Evolutionary conservation across 1,140 invertebrate genomes (phyloP).

Genomic region (Portunus trituberculatus): DNA sequence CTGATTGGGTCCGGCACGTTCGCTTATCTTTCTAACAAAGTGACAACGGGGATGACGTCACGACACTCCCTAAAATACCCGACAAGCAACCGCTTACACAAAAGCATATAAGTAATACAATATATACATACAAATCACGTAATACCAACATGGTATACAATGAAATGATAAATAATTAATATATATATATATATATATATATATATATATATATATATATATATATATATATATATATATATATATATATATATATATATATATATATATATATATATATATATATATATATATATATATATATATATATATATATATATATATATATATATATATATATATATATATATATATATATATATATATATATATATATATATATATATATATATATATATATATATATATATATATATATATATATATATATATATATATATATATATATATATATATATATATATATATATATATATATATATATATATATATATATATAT

Average conservation of each 20-base stretch:
- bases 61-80: too few species aligned
- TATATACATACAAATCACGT: too few species aligned
- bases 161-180: too few species aligned
- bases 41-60: too few species aligned
- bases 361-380: background rate
- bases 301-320: background rate
- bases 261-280: conserved; percentile 7
- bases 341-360: background rate
- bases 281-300: background rate
- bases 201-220: conserved; percentile 28
- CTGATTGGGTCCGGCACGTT: too few species aligned
- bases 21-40: too few species aligned
- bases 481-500: background rate
- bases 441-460: background rate
- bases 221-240: background rate
- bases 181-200: conserved; percentile 1
- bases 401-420: background rate
- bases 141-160: too few species aligned
- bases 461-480: conserved; percentile 11
- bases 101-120: too few species aligned
- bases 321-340: conserved; percentile 31
- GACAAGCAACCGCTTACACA: too few species aligned
- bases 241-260: background rate
- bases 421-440: background rate
- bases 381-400: background rate